Base-by-base conservation (phyloP, 1,140 invertebrate species). In the Saccostrea cuccullata region DNA sequence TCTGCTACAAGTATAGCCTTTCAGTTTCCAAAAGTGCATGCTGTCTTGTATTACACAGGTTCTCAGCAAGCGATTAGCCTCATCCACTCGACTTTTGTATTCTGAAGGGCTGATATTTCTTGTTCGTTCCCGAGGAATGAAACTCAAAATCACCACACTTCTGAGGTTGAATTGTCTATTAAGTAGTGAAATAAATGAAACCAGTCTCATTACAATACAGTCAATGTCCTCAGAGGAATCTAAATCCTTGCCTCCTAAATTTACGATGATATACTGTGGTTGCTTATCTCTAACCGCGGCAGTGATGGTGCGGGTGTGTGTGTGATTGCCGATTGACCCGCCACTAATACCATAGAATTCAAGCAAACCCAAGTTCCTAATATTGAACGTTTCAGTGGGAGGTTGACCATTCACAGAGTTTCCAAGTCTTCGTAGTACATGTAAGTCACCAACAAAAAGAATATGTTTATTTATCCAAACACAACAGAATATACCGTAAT, bases 221-320 rank as follows among this genome's bases (percentile, higher is more conserved):
- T 67, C 60, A 67, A 67, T 67, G 60, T 67, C 60, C 17, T 67
- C 17, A 8, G 60, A 67, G 5, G 60, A 67, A 17, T 67, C 60
- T 23, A n/a, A 23, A 67, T 67, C 17, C 9, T 67, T 67, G 2
- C 60, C 20, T 67, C n/a, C 60, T 23, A 67, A 23, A 23, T 67
- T 67, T 17, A 67, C 60, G 8, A 23, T 23, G 20, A 23, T 2
- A 20, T 67, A 20, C 17, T 17, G 60, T 8, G 60, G 60, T 17
- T 1, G 60, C 17, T 20, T 67, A 11, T 67, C 20, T 67, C 60
- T 23, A 8, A 67, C 60, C 17, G 60, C 60, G 60, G 60, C 20
- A 67, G n/a, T 67, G 60, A 67, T 67, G 60, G n/a, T 23, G 60
- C 60, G 60, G 60, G 60, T 67, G 60, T 67, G 60, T 23, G 60